These are phyloP conservation scores for Nemopilema nomurai DNA, from an alignment of 30 jellyfish, hydroid and myxozoan species.

Conservation along the genomic window DNA sequence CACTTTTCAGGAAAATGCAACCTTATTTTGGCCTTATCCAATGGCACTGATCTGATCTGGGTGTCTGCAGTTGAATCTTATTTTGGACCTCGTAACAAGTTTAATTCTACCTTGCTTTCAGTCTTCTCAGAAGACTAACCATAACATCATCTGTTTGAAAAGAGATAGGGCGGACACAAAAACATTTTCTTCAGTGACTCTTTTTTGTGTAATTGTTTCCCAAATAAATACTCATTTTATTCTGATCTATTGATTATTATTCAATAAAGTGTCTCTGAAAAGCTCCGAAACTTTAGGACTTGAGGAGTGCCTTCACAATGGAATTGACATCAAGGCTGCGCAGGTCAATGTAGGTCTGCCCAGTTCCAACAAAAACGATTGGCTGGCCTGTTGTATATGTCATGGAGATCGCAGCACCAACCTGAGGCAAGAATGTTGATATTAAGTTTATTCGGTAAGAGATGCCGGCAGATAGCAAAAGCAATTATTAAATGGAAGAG, in stretches of 20 bases:
- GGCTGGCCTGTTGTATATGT: slow-evolving; percentile 99
- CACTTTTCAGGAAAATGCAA: too few relatives aligned
- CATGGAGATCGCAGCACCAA: slow-evolving; percentile 99
- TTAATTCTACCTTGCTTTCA: too few relatives aligned
- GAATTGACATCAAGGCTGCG: slow-evolving; percentile 91
- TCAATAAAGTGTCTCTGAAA: background rate
- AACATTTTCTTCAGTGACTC: background rate
- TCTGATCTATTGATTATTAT: background rate
- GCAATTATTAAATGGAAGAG: too few relatives aligned
- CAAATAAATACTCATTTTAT: slow-evolving; percentile 13
- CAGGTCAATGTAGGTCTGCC: slow-evolving; percentile 97
- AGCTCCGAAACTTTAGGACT: slow-evolving; percentile 31
- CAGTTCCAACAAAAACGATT: slow-evolving; percentile 98
- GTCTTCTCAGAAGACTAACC: background rate
- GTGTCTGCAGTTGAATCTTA: too few relatives aligned
- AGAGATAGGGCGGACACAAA: background rate
- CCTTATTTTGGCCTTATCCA: too few relatives aligned
- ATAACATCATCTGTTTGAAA: too few relatives aligned
- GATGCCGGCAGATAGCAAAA: too few relatives aligned
- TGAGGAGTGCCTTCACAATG: slow-evolving; percentile 90
- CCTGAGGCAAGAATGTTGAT: slow-evolving; percentile 69
- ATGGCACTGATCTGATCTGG: too few relatives aligned
- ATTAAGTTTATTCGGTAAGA: background rate
- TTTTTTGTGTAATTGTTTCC: background rate
- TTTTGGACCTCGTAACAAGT: too few relatives aligned